Percentiles rank a stretch among this genome's conserved stretches.
Conservation (phyloP, 1,140 invertebrate genomes). For the Platorchestia sp. region DNA sequence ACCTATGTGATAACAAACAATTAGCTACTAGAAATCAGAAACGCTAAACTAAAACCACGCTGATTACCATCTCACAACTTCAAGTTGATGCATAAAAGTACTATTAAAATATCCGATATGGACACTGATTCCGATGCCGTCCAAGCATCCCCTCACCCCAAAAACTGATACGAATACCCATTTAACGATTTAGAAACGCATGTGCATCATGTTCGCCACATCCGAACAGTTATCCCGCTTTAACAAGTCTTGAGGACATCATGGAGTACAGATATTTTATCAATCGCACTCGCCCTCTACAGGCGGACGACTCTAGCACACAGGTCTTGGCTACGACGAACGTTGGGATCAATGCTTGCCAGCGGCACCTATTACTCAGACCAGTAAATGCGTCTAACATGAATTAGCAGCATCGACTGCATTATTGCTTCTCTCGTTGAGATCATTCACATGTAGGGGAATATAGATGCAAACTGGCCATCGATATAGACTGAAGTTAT, state of each 20-base stretch:
- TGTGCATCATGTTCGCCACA: neutral
- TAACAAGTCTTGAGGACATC: neutral
- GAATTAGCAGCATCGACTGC: neutral
- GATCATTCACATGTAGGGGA: neutral
- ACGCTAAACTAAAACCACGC: neutral
- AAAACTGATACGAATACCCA: neutral
- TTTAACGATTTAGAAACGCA: neutral
- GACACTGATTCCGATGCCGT: neutral
- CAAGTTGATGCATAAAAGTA: neutral
- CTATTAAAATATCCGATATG: neutral
- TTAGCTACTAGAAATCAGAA: neutral
- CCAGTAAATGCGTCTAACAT: neutral
- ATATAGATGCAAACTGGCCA: neutral
- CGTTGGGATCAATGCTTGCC: neutral
- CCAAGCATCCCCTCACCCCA: neutral
- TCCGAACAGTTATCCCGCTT: neutral
- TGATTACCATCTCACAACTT: neutral
- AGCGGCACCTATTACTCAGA: neutral
- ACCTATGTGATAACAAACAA: neutral
- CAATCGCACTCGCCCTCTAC: neutral
- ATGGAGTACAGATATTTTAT: neutral
- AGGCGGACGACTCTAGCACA: neutral
- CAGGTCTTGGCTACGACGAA: neutral
- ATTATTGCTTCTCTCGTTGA: conserved; percentile 1
- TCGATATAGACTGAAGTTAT: neutral